Evolutionary conservation across 2,797 vertebrate species (phyloP).

Genomic region (Acipenser transmontanus): DNA sequence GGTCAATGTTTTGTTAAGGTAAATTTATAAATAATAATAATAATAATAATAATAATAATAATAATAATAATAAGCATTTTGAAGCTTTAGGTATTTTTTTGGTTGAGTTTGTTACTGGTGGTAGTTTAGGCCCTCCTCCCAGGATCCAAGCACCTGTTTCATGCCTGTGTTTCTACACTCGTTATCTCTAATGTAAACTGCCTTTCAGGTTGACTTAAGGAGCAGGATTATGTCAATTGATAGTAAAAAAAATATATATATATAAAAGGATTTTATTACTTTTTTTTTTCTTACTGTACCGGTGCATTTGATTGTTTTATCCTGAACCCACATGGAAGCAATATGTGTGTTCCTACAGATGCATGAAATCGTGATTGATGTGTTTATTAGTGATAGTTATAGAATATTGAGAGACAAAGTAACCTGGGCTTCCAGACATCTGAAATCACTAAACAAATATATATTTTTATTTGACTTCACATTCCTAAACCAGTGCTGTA

Average conservation of each 20-base stretch:
- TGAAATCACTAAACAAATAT: slow-evolving; percentile 7
- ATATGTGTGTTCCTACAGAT: slow-evolving; percentile 46
- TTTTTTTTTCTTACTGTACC: slow-evolving; percentile 30
- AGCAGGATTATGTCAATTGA: slow-evolving; percentile 47
- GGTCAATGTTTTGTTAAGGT: no score
- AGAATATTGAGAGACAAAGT: slow-evolving; percentile 3
- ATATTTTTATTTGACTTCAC: neutral
- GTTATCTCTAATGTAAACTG: slow-evolving; percentile 21
- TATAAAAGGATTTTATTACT: neutral
- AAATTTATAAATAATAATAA: no score
- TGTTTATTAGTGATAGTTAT: slow-evolving; percentile 27
- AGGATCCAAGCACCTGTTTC: neutral
- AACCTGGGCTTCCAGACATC: slow-evolving; percentile 9
- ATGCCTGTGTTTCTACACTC: slow-evolving; percentile 20
- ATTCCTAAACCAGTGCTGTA: neutral
- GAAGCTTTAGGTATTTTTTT: no score
- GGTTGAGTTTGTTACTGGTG: no score
- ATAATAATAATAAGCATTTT: no score
- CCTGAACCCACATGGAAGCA: slow-evolving; percentile 32
- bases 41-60: no score
- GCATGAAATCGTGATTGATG: slow-evolving; percentile 48
- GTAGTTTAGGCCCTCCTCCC: no score
- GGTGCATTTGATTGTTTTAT: slow-evolving; percentile 25
- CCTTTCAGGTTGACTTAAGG: slow-evolving; percentile 20
- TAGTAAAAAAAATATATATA: slow-evolving; percentile 27